Base-by-base conservation (phyloP, 2,113 vertebrate genomes). In the Saguinus midas region DNA sequence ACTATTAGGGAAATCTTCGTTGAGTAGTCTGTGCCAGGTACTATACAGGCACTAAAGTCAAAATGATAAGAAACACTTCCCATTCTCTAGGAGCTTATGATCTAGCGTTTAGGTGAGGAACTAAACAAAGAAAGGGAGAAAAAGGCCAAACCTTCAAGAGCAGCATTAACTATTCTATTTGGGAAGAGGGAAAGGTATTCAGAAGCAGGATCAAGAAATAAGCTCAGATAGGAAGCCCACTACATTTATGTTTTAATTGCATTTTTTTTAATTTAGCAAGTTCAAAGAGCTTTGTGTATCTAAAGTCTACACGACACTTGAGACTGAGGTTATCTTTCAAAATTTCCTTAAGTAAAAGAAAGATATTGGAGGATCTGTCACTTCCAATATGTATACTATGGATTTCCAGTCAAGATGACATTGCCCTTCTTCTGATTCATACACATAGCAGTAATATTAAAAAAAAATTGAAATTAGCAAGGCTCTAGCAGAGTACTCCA, bases 381-480 rank as follows among this genome's bases (percentile, higher is more conserved):
- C 18, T 83, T 79, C 29, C 75, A 14, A 52, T 35, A 87, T 25
- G 21, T 79, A 89, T 72, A 9, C 48, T 43, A 35, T 52, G 35
- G 66, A 76, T 57, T 75, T 90, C 70, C 75, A 78, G 43, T 73
- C n/a, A 81, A 82, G 32, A 68, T 64, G 27, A 14, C 1, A 29
- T 64, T 64, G 61, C 0, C 57, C 23, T 13, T 57, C 6, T 94
- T 98, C 70, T 92, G 61, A 57, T 84, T 87, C 43, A 90, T 89
- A 76, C 40, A 83, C 48, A 48, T 27, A 58, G 17, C 6, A 90
- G 52, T 52, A 48, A 50, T 45, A 72, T 18, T 18, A 37, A 70
- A 72, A 75, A 92, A 27, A 94, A 83, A 48, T 25, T 78, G 66
- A 95, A 87, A 91, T 95, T 83, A 84, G 57, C 94, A 93, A 95